These are phyloP conservation scores for Paracentrotus lividus DNA, from an alignment of 53 echinoderm and acorn worm species.

Conservation along the genomic window DNA sequence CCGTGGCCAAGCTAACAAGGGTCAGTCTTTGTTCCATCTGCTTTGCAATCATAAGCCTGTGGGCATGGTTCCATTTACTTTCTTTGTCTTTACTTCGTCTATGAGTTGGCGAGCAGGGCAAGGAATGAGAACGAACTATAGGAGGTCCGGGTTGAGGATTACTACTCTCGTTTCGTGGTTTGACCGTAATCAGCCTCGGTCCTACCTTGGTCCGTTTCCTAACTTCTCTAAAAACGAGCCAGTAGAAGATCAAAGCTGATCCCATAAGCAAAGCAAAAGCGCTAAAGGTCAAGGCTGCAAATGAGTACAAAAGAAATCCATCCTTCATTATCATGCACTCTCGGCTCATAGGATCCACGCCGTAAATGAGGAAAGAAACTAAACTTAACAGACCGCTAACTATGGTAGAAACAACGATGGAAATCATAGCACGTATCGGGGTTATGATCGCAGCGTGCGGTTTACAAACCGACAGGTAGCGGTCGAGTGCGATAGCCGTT, in stretches of 20 bases:
- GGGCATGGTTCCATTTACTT: conserved; percentile 51
- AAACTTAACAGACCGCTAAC: conserved; percentile 71
- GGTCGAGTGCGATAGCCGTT: conserved; percentile 83
- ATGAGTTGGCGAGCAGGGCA: conserved; percentile 60
- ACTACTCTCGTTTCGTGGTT: conserved; percentile 46
- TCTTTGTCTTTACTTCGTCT: not conserved
- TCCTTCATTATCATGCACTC: conserved; percentile 65
- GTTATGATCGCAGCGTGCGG: conserved; percentile 81
- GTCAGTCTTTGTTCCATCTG: conserved; percentile 54
- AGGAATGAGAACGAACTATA: conserved; percentile 13
- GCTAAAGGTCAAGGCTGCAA: conserved; percentile 64
- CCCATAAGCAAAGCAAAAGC: conserved; percentile 77
- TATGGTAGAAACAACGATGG: conserved; percentile 45
- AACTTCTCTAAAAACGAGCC: conserved; percentile 82
- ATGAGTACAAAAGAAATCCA: conserved; percentile 63
- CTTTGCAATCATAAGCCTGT: conserved; percentile 48
- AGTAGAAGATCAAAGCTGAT: conserved; percentile 76
- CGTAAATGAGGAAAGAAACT: conserved; percentile 69
- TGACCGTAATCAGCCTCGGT: conserved; percentile 40
- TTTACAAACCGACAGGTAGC: conserved; percentile 80
- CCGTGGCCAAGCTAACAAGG: conserved; percentile 38
- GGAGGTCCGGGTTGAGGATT: not conserved
- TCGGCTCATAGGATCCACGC: not conserved
- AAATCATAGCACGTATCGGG: conserved; percentile 61
- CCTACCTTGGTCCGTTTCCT: conserved; percentile 70